phyloP scores from a whole-genome alignment of 1,140 invertebrate genomes.

The Meloidogyne hapla region DNA sequence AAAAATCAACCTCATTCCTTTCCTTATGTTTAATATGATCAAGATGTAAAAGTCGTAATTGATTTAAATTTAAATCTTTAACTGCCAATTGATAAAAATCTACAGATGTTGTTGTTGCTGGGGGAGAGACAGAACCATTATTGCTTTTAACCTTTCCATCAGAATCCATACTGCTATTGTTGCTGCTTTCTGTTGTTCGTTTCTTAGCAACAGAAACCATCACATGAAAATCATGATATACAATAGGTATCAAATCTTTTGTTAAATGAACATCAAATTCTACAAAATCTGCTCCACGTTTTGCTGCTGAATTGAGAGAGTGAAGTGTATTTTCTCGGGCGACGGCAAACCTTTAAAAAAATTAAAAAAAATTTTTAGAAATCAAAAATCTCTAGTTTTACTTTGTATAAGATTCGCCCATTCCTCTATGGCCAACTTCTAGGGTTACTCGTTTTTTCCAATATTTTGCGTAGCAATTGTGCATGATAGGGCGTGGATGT shows the following conservation, averaged over 20 bases:
- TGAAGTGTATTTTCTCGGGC: slow-evolving; percentile 62
- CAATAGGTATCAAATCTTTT: slow-evolving; percentile 54
- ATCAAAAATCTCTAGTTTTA: too few relatives aligned
- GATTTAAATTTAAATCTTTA: slow-evolving; percentile 60
- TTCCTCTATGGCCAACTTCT: slow-evolving; percentile 62
- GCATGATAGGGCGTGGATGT: slow-evolving; percentile 43
- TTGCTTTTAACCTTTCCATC: not conserved
- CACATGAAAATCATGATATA: slow-evolving; percentile 63
- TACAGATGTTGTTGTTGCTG: not conserved
- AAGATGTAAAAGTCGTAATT: slow-evolving; percentile 50
- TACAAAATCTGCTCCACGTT: slow-evolving; percentile 62
- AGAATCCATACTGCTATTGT: not conserved
- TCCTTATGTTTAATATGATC: not conserved
- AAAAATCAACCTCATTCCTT: slow-evolving; percentile 20
- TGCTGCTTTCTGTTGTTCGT: not conserved
- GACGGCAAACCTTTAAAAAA: slow-evolving; percentile 45
- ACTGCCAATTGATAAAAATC: slow-evolving; percentile 62
- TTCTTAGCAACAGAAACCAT: slow-evolving; percentile 60
- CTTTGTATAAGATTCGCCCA: slow-evolving; percentile 64
- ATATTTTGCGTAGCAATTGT: slow-evolving; percentile 54
- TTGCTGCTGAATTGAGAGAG: slow-evolving; percentile 59
- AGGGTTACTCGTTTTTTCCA: slow-evolving; percentile 62
- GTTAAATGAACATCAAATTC: slow-evolving; percentile 64
- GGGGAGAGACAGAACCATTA: not conserved
- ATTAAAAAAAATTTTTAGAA: not conserved